These are phyloP conservation scores for Saccostrea echinata DNA, from an alignment of 1,140 invertebrate genomes.

Conservation along the genomic window DNA sequence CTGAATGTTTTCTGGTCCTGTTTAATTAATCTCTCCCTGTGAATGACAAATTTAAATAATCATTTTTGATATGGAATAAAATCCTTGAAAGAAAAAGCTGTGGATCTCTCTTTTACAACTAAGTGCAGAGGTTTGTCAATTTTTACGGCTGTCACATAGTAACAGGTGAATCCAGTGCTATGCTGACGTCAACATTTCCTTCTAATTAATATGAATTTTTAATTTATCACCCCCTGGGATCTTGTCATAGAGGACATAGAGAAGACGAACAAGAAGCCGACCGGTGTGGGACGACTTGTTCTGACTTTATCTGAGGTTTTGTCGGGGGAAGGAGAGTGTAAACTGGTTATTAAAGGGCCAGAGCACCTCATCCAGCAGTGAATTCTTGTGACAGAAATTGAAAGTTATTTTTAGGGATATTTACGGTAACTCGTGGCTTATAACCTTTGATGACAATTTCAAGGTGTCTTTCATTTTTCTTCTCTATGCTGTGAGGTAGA, in stretches of 20 bases:
- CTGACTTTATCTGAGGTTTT: neutral
- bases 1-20: neutral
- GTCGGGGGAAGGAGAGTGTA: neutral
- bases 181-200: constrained; percentile 29
- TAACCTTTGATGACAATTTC: constrained; percentile 13
- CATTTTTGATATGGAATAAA: neutral
- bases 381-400: neutral
- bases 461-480: constrained; percentile 14
- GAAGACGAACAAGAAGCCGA: neutral
- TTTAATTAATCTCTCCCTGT: constrained; percentile 1
- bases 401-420: constrained; percentile 15
- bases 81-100: neutral
- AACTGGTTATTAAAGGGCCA: neutral
- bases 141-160: neutral
- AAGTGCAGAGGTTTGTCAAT: neutral
- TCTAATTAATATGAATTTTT: constrained; percentile 34
- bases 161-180: neutral
- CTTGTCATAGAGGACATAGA: neutral
- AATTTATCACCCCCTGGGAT: constrained; percentile 20
- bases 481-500: neutral
- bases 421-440: constrained; percentile 20
- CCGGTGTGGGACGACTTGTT: neutral
- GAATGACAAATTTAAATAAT: neutral
- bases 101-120: neutral
- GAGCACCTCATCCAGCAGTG: neutral